Evolutionary conservation across 2,797 vertebrate species (phyloP).

Genomic region (Manis pentadactyla): DNA sequence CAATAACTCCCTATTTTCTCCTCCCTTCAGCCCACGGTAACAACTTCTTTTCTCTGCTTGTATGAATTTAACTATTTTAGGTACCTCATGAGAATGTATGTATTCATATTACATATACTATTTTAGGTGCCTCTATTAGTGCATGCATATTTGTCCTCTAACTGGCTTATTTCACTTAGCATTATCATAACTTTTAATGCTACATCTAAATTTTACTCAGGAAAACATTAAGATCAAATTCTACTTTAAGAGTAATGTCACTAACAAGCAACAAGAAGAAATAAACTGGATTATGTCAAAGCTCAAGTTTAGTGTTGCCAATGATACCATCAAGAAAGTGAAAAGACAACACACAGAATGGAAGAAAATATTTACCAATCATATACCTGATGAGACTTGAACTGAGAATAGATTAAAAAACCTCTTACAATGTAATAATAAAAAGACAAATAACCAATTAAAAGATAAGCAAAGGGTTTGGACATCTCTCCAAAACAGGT

Average conservation of each 20-base stretch:
- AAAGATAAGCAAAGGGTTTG: too few relatives aligned
- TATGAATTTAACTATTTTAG: neutral
- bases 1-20: neutral
- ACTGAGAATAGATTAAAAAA: too few relatives aligned
- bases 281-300: neutral
- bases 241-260: neutral
- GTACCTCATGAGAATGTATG: neutral
- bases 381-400: too few relatives aligned
- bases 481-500: too few relatives aligned
- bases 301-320: neutral
- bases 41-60: neutral
- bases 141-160: neutral
- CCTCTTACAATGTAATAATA: too few relatives aligned
- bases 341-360: too few relatives aligned
- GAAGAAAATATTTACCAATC: too few relatives aligned
- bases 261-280: neutral
- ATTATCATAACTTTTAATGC: neutral
- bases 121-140: neutral
- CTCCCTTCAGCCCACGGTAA: neutral
- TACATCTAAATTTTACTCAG: conserved; percentile 40
- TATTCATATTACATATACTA: neutral
- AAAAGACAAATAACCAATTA: too few relatives aligned
- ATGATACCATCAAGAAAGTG: too few relatives aligned
- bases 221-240: conserved; percentile 44
- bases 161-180: neutral